Conservation (phyloP, 2,888 invertebrate species). For the Caenorhabditis panamensis region DNA sequence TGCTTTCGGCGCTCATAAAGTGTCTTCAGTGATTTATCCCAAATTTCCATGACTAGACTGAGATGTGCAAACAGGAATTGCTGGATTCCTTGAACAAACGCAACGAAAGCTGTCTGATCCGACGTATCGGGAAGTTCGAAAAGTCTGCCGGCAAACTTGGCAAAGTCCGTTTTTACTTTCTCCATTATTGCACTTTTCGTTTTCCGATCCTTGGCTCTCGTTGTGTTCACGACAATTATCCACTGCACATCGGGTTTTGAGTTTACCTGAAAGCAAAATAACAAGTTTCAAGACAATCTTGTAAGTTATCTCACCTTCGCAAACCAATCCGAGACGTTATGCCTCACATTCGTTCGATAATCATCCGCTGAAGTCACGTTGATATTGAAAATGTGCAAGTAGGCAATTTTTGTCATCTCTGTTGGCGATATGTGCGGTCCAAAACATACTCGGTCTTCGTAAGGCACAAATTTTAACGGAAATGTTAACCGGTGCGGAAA, state of each 20-base stretch:
- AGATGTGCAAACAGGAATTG: slow-evolving; percentile 61
- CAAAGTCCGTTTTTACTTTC: slow-evolving; percentile 68
- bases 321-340: slow-evolving; percentile 80
- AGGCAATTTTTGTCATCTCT: slow-evolving; percentile 68
- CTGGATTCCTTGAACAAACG: slow-evolving; percentile 63
- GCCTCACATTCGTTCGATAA: slow-evolving; percentile 74
- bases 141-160: slow-evolving; percentile 47
- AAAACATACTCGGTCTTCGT: slow-evolving; percentile 69
- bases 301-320: slow-evolving; percentile 54
- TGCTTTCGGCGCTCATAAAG: slow-evolving; percentile 47
- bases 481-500: slow-evolving; percentile 69
- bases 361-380: slow-evolving; percentile 75
- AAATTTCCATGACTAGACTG: slow-evolving; percentile 65
- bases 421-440: slow-evolving; percentile 57
- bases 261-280: slow-evolving; percentile 47
- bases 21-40: slow-evolving; percentile 63
- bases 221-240: slow-evolving; percentile 78
- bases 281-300: background rate
- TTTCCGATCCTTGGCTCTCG: slow-evolving; percentile 76
- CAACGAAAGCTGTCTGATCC: slow-evolving; percentile 67
- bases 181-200: slow-evolving; percentile 73
- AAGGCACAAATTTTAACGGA: slow-evolving; percentile 72
- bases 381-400: slow-evolving; percentile 77
- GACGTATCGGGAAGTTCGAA: slow-evolving; percentile 70
- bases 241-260: slow-evolving; percentile 73